Evolutionary conservation across 2,888 invertebrate genomes (phyloP).

Genomic region (Synanthedon andrenaeformis): DNA sequence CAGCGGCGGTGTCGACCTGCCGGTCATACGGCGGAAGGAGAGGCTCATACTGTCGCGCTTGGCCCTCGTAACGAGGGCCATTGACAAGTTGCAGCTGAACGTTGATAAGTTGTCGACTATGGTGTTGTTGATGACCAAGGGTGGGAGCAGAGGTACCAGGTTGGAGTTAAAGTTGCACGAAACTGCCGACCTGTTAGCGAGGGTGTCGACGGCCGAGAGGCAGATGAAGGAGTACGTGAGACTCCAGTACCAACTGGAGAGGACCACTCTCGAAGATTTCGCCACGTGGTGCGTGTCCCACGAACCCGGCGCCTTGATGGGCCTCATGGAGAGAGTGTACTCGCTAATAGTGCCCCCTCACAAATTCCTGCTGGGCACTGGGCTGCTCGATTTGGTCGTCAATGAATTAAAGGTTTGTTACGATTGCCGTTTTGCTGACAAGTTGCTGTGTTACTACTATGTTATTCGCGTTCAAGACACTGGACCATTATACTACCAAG

Average conservation of each 20-base stretch:
- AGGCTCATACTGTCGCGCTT: constrained; percentile 68
- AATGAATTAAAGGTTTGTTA: constrained; percentile 49
- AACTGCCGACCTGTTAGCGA: constrained; percentile 70
- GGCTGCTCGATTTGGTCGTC: constrained; percentile 45
- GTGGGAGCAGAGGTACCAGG: constrained; percentile 45
- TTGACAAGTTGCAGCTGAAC: constrained; percentile 34
- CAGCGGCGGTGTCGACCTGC: constrained; percentile 68
- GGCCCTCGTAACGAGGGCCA: constrained; percentile 34
- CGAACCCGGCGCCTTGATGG: constrained; percentile 73
- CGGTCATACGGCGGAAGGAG: constrained; percentile 73
- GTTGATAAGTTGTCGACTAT: constrained; percentile 38
- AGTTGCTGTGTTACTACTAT: too few relatives aligned
- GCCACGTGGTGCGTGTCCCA: constrained; percentile 78
- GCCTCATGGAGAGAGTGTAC: constrained; percentile 76
- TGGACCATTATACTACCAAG: too few relatives aligned
- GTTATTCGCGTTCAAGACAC: too few relatives aligned
- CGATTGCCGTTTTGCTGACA: not conserved
- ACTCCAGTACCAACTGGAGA: constrained; percentile 67
- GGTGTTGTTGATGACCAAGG: constrained; percentile 44
- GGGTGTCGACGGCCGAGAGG: constrained; percentile 70
- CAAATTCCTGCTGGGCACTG: constrained; percentile 49
- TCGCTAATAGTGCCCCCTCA: constrained; percentile 68
- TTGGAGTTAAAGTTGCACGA: constrained; percentile 73
- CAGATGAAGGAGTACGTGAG: constrained; percentile 72
- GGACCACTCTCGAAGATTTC: constrained; percentile 76